Conservation (phyloP, 1,140 invertebrate species). For the Archegozetes longisetosus region DNA sequence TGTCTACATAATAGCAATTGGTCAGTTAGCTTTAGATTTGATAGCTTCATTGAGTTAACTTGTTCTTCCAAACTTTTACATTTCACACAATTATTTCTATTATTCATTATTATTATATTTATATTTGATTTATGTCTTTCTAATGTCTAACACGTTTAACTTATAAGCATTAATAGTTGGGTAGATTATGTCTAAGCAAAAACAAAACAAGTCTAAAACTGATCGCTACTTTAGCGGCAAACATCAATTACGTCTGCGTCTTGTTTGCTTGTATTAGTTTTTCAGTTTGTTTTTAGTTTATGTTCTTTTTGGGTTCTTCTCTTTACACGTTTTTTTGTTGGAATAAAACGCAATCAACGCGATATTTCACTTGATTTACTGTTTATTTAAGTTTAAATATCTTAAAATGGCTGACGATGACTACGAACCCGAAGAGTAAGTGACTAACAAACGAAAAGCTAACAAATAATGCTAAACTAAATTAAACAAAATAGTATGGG, state of each 20-base stretch:
- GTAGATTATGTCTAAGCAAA: not conserved
- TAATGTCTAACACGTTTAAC: not conserved
- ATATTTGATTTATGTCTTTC: not conserved
- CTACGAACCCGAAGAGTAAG: slow-evolving; percentile 52
- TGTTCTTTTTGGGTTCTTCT: not conserved
- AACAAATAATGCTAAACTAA: not conserved
- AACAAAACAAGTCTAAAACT: not conserved
- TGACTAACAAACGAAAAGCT: not conserved
- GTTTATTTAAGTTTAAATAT: slow-evolving; percentile 23
- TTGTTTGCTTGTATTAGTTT: not conserved
- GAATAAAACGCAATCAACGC: not conserved
- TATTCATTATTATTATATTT: not conserved
- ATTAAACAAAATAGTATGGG: not conserved
- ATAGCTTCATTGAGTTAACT: not conserved
- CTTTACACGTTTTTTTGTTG: not conserved
- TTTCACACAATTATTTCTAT: not conserved
- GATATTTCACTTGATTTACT: not conserved
- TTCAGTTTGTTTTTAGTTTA: not conserved
- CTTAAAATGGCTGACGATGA: slow-evolving; percentile 57
- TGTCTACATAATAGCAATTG: no score
- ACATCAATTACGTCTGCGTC: not conserved
- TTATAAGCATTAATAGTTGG: not conserved
- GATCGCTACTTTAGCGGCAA: not conserved
- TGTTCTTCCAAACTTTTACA: not conserved
- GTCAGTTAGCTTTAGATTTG: no score